Base-by-base conservation (phyloP, 1,140 invertebrate genomes). In the Lepidurus apus region DNA sequence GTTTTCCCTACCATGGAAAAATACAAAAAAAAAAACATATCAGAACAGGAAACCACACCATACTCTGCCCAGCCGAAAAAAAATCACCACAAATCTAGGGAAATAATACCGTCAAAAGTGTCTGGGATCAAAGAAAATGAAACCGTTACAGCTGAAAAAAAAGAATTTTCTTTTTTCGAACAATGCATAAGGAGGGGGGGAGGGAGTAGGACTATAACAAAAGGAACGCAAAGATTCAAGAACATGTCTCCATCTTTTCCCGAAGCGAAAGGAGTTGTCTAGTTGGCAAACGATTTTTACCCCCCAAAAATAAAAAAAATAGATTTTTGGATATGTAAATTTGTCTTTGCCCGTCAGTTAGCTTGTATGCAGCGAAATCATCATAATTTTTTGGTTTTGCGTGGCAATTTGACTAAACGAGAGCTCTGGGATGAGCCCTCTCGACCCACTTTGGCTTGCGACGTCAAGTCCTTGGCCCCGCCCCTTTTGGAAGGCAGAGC, bases 351-450 rank as follows among this genome's bases (percentile, higher is more conserved):
- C 53, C 4, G 17, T n/a, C 21, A 65, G 21, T 65, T 65, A 65
- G 13, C 53, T 65, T 65, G 17, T 65, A n/a, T 65, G 17, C 53
- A 65, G 21, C 53, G 53, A 13, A 21, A 65, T 7, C 53, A 21
- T n/a, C 53, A n/a, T 65, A n/a, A 65, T 65, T 65, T 65, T 34
- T 65, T 65, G 53, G 53, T 65, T 65, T 65, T n/a, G 53, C 53
- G n/a, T 65, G 53, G 53, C 53, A 65, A 65, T 65, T 65, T 65
- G 53, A 65, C 53, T 65, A 21, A 5, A 21, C 7, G 53, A 9
- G 17, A 21, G 17, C 21, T 21, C 17, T 65, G 21, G 21, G 21
- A 65, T n/a, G 53, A 65, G 21, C 53, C 53, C 21, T 21, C 17
- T n/a, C 13, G 53, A 65, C 53, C 53, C 17, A 65, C 53, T 65